phyloP scores from a whole-genome alignment of 2,888 invertebrate species.

The Slavum lentiscoides region DNA sequence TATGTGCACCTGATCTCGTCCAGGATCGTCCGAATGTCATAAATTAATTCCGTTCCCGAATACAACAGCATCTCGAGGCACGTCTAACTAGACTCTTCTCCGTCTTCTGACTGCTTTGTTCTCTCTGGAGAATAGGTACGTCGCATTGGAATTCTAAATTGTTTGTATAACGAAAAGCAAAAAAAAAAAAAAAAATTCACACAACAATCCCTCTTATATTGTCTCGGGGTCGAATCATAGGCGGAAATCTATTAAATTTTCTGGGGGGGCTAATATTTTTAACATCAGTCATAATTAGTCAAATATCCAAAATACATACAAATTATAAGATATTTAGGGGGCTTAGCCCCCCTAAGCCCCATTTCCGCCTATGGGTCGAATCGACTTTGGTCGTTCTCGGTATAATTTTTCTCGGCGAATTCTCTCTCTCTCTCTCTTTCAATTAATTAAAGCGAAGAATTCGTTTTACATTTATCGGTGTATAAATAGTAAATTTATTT shows the following conservation, averaged over 20 bases:
- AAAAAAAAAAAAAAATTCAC: background rate
- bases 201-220: background rate
- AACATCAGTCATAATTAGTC: too few relatives aligned
- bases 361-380: too few relatives aligned
- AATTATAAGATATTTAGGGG: too few relatives aligned
- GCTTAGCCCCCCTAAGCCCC: too few relatives aligned
- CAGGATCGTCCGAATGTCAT: slow-evolving; percentile 29
- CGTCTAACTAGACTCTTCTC: background rate
- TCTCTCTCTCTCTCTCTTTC: too few relatives aligned
- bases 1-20: slow-evolving; percentile 21
- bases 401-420: too few relatives aligned
- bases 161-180: background rate
- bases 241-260: too few relatives aligned
- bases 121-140: slow-evolving; percentile 8
- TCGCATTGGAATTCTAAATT: slow-evolving; percentile 11
- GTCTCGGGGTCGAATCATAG: background rate
- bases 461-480: too few relatives aligned
- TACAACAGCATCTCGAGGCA: slow-evolving; percentile 16
- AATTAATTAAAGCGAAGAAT: too few relatives aligned
- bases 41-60: slow-evolving; percentile 24
- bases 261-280: too few relatives aligned
- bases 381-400: background rate
- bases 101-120: background rate
- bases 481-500: too few relatives aligned
- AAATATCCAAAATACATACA: too few relatives aligned